These are phyloP conservation scores for Hemicordylus capensis DNA, from an alignment of 2,113 vertebrate genomes.

Conservation along the genomic window DNA sequence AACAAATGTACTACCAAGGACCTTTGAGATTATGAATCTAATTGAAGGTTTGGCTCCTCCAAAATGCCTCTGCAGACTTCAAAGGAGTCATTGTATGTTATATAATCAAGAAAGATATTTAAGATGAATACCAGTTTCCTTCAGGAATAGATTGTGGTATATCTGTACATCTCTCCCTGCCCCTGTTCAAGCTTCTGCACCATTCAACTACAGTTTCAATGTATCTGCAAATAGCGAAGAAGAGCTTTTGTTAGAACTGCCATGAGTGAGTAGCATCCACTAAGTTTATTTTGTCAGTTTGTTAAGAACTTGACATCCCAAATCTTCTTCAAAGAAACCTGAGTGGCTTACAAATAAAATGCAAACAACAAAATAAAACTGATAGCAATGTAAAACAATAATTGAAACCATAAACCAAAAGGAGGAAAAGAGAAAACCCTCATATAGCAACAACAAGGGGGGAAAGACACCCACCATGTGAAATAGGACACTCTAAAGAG, in stretches of 20 bases:
- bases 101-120: slow-evolving; percentile 29
- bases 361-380: too few species aligned
- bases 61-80: neutral
- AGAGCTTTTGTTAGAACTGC: neutral
- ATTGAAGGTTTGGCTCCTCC: neutral
- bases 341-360: too few species aligned
- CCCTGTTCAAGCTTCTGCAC: slow-evolving; percentile 71
- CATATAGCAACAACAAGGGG: too few species aligned
- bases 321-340: too few species aligned
- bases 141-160: slow-evolving; percentile 26
- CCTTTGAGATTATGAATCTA: neutral
- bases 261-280: neutral
- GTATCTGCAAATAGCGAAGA: slow-evolving; percentile 68
- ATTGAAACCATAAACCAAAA: too few species aligned
- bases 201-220: slow-evolving; percentile 71
- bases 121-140: slow-evolving; percentile 73
- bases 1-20: neutral
- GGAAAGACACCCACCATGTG: too few species aligned
- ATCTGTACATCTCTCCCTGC: slow-evolving; percentile 6
- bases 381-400: too few species aligned
- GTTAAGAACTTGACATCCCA: too few species aligned
- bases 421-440: too few species aligned
- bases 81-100: slow-evolving; percentile 8
- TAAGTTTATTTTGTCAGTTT: neutral
- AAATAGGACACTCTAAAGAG: too few species aligned